These are phyloP conservation scores for Thunnus albacares DNA, from an alignment of 2,797 vertebrate genomes.

Conservation along the genomic window DNA sequence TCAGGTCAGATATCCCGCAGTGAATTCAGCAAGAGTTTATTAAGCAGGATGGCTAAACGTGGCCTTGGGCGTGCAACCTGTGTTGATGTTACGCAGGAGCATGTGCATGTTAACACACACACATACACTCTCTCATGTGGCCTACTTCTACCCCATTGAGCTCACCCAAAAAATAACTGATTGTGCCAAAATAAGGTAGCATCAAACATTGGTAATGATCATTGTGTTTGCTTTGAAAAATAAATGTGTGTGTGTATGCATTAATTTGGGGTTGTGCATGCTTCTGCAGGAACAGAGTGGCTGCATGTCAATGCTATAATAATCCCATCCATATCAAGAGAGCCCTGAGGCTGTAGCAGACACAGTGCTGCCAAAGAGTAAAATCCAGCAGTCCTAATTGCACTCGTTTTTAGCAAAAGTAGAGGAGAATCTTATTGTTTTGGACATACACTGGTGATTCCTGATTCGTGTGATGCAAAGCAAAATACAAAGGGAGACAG, in stretches of 20 bases:
- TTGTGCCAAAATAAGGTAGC: conserved; percentile 51
- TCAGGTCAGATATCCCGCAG: conserved; percentile 67
- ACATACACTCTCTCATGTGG: conserved; percentile 31
- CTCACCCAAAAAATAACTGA: conserved; percentile 41
- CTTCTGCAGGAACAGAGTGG: conserved; percentile 34
- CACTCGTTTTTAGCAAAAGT: conserved; percentile 52
- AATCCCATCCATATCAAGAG: conserved; percentile 64
- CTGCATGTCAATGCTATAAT: conserved; percentile 57
- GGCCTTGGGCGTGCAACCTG: conserved; percentile 62
- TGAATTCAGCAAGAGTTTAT: conserved; percentile 42
- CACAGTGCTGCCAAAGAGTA: conserved; percentile 53
- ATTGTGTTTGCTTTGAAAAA: conserved; percentile 33
- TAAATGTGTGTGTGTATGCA: conserved; percentile 4
- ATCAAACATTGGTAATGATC: conserved; percentile 46
- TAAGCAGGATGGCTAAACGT: conserved; percentile 52
- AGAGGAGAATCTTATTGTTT: conserved; percentile 65
- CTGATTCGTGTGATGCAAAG: conserved; percentile 45
- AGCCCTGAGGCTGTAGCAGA: conserved; percentile 57
- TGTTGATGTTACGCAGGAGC: conserved; percentile 31
- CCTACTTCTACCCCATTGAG: conserved; percentile 50
- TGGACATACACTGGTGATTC: conserved; percentile 55
- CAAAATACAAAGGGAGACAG: conserved; percentile 29
- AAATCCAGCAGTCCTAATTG: conserved; percentile 64
- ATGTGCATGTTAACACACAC: conserved; percentile 10
- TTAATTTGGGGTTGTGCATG: conserved; percentile 28